Conservation (phyloP, 2,888 invertebrate genomes). For the Hydropsyche betteni region DNA sequence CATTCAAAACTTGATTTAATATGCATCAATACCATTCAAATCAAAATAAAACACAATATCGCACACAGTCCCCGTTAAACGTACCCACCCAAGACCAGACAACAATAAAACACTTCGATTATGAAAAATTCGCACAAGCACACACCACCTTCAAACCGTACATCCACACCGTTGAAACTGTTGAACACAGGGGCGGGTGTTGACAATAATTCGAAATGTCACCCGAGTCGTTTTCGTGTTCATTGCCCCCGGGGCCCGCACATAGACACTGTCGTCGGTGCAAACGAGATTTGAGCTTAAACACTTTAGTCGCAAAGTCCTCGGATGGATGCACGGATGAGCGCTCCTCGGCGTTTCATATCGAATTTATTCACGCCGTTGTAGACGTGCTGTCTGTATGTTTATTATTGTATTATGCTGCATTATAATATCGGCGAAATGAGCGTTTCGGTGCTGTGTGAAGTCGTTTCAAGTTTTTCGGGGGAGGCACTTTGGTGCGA, state of each 20-base stretch:
- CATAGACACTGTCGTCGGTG: background rate
- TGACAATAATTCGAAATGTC: conserved; percentile 33
- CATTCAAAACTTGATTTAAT: too few species aligned
- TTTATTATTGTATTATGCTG: background rate
- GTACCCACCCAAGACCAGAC: too few species aligned
- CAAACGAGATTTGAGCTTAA: conserved; percentile 31
- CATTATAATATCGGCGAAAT: too few species aligned
- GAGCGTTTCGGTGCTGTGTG: background rate
- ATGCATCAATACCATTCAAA: too few species aligned
- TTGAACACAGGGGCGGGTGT: background rate
- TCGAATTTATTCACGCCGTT: conserved; percentile 17
- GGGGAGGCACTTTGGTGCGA: background rate
- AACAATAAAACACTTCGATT: too few species aligned
- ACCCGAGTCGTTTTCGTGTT: conserved; percentile 32
- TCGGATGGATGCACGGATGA: conserved; percentile 15
- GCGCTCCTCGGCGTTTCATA: conserved; percentile 19
- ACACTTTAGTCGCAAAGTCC: conserved; percentile 12
- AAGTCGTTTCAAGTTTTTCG: background rate
- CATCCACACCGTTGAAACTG: too few species aligned
- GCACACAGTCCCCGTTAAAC: too few species aligned
- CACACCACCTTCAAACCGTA: too few species aligned
- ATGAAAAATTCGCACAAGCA: too few species aligned
- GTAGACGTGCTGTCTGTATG: background rate
- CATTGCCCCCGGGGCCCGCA: conserved; percentile 9
- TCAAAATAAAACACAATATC: too few species aligned